Evolutionary conservation across 2,888 invertebrate species (phyloP), one percentile per base, ranked within the genome.

Genomic region (Volucella zonaria): DNA sequence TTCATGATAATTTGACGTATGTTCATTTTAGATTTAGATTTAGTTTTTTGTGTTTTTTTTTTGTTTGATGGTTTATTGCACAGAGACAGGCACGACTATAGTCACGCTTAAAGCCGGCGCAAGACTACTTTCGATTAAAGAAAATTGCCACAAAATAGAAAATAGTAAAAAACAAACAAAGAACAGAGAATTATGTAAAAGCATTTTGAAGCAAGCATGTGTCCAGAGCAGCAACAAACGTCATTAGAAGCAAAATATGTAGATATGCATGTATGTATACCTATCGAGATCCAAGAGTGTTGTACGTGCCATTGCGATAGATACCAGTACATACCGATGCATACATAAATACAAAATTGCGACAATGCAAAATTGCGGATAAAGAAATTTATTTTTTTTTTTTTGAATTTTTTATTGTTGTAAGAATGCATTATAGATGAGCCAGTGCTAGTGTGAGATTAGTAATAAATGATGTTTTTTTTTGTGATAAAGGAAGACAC

Each of bases 121-220:
- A 45, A 52, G 52, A 67, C 67, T 80, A 61, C 42, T 80, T 74
- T 74, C 61, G 52, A 62, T 52, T 52, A 4, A 47, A 15, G 11
- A 49, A 43, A 23, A 40, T 42, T n/a, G 43, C 43, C 11, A 43
- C 3, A 8, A 38, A 40, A 62, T 9, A 52, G n/a, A 52, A 51
- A 52, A 15, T 23, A 31, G 43, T n/a, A 62, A 45, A 54, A 62
- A 6, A 40, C n/a, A 54, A 54, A n/a, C 18, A 38, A 42, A 58
- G 42, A 58, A n/a, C n/a, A 18, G 8, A 56, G 14, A 9, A 31
- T 9, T 45, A 56, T 10, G 40, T n/a, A 43, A 51, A 73, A 73
- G 73, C 71, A 31, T 61, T 52, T 43, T 31, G 14, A 61, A 42
- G 51, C 51, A 52, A 73, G 58, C 58, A 40, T 56, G 18, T 70